Base-by-base conservation (phyloP, 2,888 invertebrate species). In the Uropetala carovei region DNA sequence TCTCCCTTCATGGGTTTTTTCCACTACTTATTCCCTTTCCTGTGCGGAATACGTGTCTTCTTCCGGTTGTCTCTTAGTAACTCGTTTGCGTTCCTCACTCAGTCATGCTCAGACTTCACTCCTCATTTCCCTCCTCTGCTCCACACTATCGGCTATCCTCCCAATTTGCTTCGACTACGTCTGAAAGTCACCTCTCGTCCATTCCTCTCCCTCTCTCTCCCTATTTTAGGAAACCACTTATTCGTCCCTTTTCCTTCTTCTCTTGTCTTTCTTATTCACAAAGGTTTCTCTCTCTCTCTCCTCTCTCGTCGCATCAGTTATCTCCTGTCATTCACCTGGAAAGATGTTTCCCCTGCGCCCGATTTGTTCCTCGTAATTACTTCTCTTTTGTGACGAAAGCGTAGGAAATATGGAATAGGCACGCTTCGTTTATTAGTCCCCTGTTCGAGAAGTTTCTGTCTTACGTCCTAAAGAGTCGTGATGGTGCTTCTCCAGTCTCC, bases 61-160 rank as follows among this genome's bases (percentile, higher is more conserved):
- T 18, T 16, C 43, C 30, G 30, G 27, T 18, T 30, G 5, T 81
- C 81, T 30, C 10, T 22, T 30, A n/a, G 13, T 30, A 22, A n/a
- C 10, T 30, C 82, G 3, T 43, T 43, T 43, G 43, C 43, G 43
- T 43, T 43, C 43, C 43, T 43, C 82, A 27, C 82, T 43, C 30
- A 30, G 13, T 10, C 82, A 30, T 75, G 18, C 64, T 64, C 64
- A 64, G 64, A 64, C 64, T 64, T 43, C 43, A 43, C 43, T 43
- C 43, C 43, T 43, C 43, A 43, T 43, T 43, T 43, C 64, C 93
- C 93, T n/a, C 94, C 93, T 94, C 93, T 93, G 93, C 94, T 94
- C 93, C 92, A 93, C 93, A 94, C 94, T 94, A 94, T 94, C 93
- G 93, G 43, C 94, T 93, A 92, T 93, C 81, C 92, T 92, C 75